phyloP scores from a whole-genome alignment of 1,140 invertebrate species.

The Bombus superbus region DNA sequence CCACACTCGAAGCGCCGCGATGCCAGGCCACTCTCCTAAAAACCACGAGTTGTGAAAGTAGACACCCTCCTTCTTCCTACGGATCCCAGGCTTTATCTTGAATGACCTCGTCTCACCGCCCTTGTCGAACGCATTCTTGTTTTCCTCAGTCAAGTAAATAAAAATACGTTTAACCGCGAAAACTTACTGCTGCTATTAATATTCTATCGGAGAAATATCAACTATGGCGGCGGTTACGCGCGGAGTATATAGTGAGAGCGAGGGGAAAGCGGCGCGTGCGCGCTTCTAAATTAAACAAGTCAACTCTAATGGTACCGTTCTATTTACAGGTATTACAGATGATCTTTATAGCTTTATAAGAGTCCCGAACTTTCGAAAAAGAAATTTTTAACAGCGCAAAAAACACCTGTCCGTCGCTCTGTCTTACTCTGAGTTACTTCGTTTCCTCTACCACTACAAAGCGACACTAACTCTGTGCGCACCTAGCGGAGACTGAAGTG shows the following conservation, averaged over 20 bases:
- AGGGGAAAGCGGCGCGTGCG: constrained; percentile 64
- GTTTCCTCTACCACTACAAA: constrained; percentile 28
- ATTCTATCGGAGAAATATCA: constrained; percentile 63
- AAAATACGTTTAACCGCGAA: constrained; percentile 39
- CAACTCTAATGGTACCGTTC: constrained; percentile 31
- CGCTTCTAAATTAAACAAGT: constrained; percentile 41
- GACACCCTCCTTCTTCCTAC: constrained; percentile 48
- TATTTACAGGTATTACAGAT: constrained; percentile 24
- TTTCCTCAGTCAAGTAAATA: constrained; percentile 19
- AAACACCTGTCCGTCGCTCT: constrained; percentile 54
- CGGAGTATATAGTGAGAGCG: constrained; percentile 47
- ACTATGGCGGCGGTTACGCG: constrained; percentile 66
- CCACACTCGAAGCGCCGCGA: constrained; percentile 56
- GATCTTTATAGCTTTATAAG: background rate
- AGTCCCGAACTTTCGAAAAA: constrained; percentile 19
- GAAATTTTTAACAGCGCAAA: constrained; percentile 2
- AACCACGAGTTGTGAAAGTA: constrained; percentile 54
- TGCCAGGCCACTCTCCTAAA: constrained; percentile 53
- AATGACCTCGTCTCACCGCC: constrained; percentile 32
- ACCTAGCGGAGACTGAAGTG: constrained; percentile 56
- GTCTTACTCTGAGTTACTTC: constrained; percentile 34
- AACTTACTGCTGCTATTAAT: constrained; percentile 54
- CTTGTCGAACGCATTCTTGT: constrained; percentile 39
- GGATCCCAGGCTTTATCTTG: constrained; percentile 16
- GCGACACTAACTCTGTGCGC: constrained; percentile 49